Percentiles rank a stretch among this genome's conserved stretches.
Evolutionary conservation across 2,888 invertebrate genomes (phyloP).

Genomic region (Tryphoninae sp.): DNA sequence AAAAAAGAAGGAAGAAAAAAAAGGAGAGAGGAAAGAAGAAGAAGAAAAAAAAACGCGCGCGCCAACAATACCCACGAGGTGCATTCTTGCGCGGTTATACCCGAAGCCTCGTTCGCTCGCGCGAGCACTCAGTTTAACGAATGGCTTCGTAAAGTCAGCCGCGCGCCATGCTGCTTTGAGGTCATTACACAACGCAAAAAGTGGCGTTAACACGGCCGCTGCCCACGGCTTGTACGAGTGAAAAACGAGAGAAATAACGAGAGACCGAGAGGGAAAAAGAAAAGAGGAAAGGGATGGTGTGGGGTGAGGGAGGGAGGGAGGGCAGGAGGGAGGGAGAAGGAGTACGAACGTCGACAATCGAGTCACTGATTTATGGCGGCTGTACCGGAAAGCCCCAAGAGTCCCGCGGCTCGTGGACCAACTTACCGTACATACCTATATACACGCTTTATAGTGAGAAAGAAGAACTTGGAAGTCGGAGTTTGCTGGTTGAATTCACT

Average conservation of each 20-base stretch:
- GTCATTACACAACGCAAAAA: slow-evolving; percentile 75
- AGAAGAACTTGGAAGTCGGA: slow-evolving; percentile 48
- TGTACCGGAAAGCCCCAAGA: slow-evolving; percentile 67
- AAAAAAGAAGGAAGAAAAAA: slow-evolving; percentile 18
- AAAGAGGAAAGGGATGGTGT: background rate
- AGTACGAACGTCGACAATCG: slow-evolving; percentile 76
- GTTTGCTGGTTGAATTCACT: slow-evolving; percentile 54
- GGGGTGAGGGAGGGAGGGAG: background rate
- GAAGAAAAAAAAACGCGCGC: slow-evolving; percentile 62
- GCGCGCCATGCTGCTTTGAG: slow-evolving; percentile 71
- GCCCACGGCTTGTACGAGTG: slow-evolving; percentile 61
- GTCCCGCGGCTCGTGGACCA: slow-evolving; percentile 53
- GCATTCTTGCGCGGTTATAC: slow-evolving; percentile 73
- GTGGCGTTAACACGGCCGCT: slow-evolving; percentile 72
- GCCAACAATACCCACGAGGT: slow-evolving; percentile 73
- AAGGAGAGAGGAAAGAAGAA: slow-evolving; percentile 51
- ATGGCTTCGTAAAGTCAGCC: slow-evolving; percentile 74
- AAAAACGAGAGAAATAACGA: slow-evolving; percentile 57
- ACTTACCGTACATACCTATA: slow-evolving; percentile 19
- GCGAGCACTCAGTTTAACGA: slow-evolving; percentile 69
- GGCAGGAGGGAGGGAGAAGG: slow-evolving; percentile 10
- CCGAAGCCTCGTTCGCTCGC: slow-evolving; percentile 63
- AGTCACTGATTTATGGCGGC: slow-evolving; percentile 72
- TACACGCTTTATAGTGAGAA: slow-evolving; percentile 39
- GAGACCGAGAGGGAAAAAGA: slow-evolving; percentile 54